Evolutionary conservation across 1,140 invertebrate species (phyloP).

Genomic region (Anastatus disparis): DNA sequence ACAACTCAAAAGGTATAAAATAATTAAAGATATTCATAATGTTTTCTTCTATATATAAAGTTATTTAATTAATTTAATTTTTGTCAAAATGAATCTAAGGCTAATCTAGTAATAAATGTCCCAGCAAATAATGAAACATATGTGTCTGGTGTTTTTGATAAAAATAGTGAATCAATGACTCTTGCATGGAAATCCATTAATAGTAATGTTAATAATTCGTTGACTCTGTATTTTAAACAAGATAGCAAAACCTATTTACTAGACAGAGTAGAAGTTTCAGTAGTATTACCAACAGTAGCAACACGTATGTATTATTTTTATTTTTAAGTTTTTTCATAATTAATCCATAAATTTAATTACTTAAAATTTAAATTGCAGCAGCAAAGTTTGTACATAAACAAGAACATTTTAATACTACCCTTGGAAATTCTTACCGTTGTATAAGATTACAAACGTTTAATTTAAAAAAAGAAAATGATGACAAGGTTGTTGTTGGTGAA

Average conservation of each 20-base stretch:
- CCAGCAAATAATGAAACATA: slow-evolving; percentile 47
- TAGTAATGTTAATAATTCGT: slow-evolving; percentile 44
- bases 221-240: slow-evolving; percentile 66
- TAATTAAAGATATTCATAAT: too few relatives aligned
- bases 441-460: slow-evolving; percentile 68
- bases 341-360: slow-evolving; percentile 8
- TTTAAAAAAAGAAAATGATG: slow-evolving; percentile 61
- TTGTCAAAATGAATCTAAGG: too few relatives aligned
- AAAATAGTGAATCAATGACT: slow-evolving; percentile 60
- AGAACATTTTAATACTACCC: slow-evolving; percentile 66
- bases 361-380: slow-evolving; percentile 54
- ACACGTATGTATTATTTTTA: slow-evolving; percentile 41
- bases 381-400: slow-evolving; percentile 64
- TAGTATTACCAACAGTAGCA: slow-evolving; percentile 44
- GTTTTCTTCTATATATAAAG: too few relatives aligned
- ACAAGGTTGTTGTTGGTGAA: slow-evolving; percentile 58
- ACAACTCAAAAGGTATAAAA: neutral
- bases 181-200: slow-evolving; percentile 61
- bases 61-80: too few relatives aligned
- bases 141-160: slow-evolving; percentile 62
- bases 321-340: neutral
- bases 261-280: slow-evolving; percentile 47
- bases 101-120: slow-evolving; percentile 20
- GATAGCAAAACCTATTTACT: slow-evolving; percentile 57
- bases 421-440: slow-evolving; percentile 77